Conservation (phyloP, 2,113 vertebrate genomes). For the Illadopsis cleaveri region DNA sequence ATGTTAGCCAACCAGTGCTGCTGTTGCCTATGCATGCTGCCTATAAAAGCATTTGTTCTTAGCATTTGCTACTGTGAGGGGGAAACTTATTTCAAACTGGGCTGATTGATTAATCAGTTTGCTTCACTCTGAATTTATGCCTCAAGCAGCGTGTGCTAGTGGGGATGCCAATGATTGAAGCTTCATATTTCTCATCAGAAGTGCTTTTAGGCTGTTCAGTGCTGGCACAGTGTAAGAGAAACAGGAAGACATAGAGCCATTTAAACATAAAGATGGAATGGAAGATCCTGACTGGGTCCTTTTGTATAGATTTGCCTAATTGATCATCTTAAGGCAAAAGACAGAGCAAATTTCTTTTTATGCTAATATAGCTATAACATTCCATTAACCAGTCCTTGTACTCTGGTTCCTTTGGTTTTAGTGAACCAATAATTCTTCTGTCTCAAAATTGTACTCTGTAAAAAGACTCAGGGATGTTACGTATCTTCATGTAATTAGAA, state of each 20-base stretch:
- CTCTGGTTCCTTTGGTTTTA: neutral
- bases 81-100: neutral
- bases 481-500: neutral
- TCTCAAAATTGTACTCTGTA: neutral
- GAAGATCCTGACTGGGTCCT: neutral
- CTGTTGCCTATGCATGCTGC: neutral
- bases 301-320: neutral
- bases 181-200: neutral
- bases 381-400: neutral
- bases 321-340: neutral
- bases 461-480: neutral
- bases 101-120: neutral
- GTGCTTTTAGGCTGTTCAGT: neutral
- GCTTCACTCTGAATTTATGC: neutral
- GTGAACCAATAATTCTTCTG: neutral
- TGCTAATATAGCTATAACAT: neutral
- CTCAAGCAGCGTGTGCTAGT: neutral
- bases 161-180: neutral
- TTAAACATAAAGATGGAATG: neutral
- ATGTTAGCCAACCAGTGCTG: neutral
- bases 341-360: neutral
- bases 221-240: neutral
- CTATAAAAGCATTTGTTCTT: neutral
- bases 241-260: neutral
- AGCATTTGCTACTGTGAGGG: neutral